These are phyloP conservation scores for Oryctolagus cuniculus DNA, from an alignment of 2,113 vertebrate species.

Conservation along the genomic window mOryCun1.1 NC_091438.1:1587001-1587500, in stretches of 20 bases:
- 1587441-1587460: slow-evolving; percentile 39
- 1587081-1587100: not conserved
- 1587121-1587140: not conserved
- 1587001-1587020: not conserved
- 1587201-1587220: not conserved
- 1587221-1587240: not conserved
- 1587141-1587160: not conserved
- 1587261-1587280: too few relatives aligned
- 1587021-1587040: not conserved
- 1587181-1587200: not conserved
- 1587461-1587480: slow-evolving; percentile 19
- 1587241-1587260: too few relatives aligned
- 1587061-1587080: not conserved
- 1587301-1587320: too few relatives aligned
- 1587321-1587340: too few relatives aligned
- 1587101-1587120: too few relatives aligned
- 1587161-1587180: not conserved
- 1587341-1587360: too few relatives aligned
- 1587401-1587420: not conserved
- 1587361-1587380: not conserved
- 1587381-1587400: slow-evolving; percentile 6
- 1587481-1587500: not conserved
- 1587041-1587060: too few relatives aligned
- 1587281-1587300: too few relatives aligned
- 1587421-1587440: not conserved